These are phyloP conservation scores for Brachycybe producta DNA, from an alignment of 2,888 invertebrate species.

Conservation along the genomic window DNA sequence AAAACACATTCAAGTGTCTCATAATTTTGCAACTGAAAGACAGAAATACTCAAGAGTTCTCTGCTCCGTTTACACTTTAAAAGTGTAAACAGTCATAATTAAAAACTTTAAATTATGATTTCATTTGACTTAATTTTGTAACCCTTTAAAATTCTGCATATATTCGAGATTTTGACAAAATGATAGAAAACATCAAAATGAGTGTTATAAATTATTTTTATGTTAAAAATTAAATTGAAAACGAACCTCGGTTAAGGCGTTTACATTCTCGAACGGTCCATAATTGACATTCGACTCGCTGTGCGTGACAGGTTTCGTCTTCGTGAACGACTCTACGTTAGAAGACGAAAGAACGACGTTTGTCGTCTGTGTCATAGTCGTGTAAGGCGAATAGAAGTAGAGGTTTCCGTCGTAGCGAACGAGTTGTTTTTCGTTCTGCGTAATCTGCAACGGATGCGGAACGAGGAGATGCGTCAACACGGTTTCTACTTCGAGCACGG, in stretches of 20 bases:
- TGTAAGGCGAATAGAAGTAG: constrained; percentile 72
- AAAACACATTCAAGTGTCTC: too few species aligned
- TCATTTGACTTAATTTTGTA: too few species aligned
- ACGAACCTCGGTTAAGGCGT: constrained; percentile 41
- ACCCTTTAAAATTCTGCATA: too few species aligned
- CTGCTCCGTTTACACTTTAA: too few species aligned
- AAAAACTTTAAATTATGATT: too few species aligned
- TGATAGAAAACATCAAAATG: too few species aligned
- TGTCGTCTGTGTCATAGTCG: constrained; percentile 65
- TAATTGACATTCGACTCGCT: constrained; percentile 69
- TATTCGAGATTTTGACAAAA: too few species aligned
- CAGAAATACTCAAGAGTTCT: too few species aligned
- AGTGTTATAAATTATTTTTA: too few species aligned
- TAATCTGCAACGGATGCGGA: constrained; percentile 77
- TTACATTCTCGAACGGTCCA: constrained; percentile 71
- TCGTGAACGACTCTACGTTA: constrained; percentile 67
- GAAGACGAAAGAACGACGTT: constrained; percentile 60
- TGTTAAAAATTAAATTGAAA: too few species aligned
- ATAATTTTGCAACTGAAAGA: too few species aligned
- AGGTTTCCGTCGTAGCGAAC: constrained; percentile 75
- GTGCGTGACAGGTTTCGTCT: constrained; percentile 63
- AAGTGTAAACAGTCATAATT: too few species aligned
- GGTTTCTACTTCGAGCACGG: constrained; percentile 47
- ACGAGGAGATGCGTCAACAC: constrained; percentile 59
- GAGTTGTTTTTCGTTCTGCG: constrained; percentile 86